Evolutionary conservation across 2,113 vertebrate species (phyloP), one percentile per base, ranked within the genome.

Genomic region (Psilopogon haemacephalus): DNA sequence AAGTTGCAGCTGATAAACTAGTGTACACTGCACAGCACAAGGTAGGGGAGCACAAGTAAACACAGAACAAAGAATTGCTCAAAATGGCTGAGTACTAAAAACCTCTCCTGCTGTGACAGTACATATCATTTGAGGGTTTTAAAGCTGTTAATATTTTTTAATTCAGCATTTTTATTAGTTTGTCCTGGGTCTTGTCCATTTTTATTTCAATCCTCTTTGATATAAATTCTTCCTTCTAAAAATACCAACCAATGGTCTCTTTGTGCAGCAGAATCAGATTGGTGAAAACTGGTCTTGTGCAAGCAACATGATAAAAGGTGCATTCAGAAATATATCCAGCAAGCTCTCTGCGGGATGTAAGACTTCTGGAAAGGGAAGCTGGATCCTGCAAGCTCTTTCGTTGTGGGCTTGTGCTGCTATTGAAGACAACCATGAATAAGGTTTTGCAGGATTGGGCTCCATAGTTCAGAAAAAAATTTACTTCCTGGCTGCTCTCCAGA

Each of bases 291-390:
- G 87, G 24, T 95, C 96, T 93, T 91, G 91, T 95, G 79, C 85
- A 91, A 89, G 89, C 65, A 93, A 79, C 79, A 75, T n/a, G 89
- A 96, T 92, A 89, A 96, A 96, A 95, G 91, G 79, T 95, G 87
- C 79, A 88, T 96, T 96, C 89, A 94, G 93, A 86, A 94, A 96
- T 81, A 74, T 65, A 91, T 88, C 82, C 91, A 93, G 92, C 89
- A 88, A 95, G 87, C 75, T 95, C 91, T 70, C 94, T 77, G 87
- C 94, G 86, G 94, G 91, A 83, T 95, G 79, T 84, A 93, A 91
- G 90, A 92, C 88, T 94, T 89, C 95, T 96, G 92, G 86, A 95
- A 97, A 94, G 86, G 75, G 85, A 94, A 96, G 73, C 86, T 1
- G 48, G 77, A 84, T 95, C 91, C 81, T 95, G 84, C 95, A 93